Evolutionary conservation across 2,113 vertebrate genomes (phyloP), one percentile per base, ranked within the genome.

Genomic region (Turdus rufiventris): DNA sequence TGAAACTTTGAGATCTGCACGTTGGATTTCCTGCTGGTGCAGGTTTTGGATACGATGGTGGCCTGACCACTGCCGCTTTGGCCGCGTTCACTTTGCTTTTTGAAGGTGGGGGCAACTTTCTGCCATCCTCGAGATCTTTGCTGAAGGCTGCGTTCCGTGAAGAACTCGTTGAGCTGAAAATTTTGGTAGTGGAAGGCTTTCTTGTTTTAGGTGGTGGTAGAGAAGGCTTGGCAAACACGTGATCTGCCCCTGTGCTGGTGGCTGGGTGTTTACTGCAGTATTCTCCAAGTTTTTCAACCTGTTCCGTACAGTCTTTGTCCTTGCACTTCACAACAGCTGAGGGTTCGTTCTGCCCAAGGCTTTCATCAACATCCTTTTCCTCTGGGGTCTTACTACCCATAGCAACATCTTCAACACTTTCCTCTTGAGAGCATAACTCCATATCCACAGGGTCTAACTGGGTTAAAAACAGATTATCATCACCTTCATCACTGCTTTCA

Each of bases 61-160:
- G 87, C 76, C 97, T 97, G 50, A 18, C 14, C 25, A 12, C 5
- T 0, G 12, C 6, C 0, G 2, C 19, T 24, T 89, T 97, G 2
- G 8, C 26, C 1, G 61, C 38, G 1, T 33, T 94, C 33, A 68
- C 50, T 94, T 97, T 98, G 74, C 72, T 96, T 86, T 97, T 98
- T 4, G 91, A 76, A 85, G 74, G 16, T 28, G 91, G 73, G 1
- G 63, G 79, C 5, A 75, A 68, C 54, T 91, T 96, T 12, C 84
- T 23, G 26, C 71, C 28, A 28, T 91, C 95, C 81, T 98, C 98
- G 0, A 99, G 89, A 31, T 98, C 98, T 61, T 95, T 98, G 66
- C 97, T 98, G 61, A 99, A 91, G 51, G 94, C 96, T 60, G 98
- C 98, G 9, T 51, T 98, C 36, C 98, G 97, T 2, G 98, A 98